Base-by-base conservation (phyloP, 2,797 vertebrate genomes). In the Peromyscus attwateri region DNA sequence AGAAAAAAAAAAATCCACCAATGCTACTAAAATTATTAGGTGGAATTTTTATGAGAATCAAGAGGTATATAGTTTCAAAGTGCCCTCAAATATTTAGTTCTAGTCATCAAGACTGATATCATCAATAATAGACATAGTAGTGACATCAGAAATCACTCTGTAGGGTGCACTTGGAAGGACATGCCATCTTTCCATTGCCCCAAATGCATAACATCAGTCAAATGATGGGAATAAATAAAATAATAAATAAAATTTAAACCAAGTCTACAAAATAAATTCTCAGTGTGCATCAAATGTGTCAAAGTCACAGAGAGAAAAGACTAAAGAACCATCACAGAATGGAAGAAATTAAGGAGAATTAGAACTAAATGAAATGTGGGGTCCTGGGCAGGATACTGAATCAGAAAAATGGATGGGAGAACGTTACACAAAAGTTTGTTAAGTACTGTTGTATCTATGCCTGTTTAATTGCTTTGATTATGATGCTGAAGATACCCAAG, bases 31-130 rank as follows among this genome's bases (percentile, higher is more conserved):
- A 96, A 87, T 23, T 75, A 87, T 52, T 29, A 14, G 37, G 37
- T 96, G 16, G 84, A 92, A 71, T 91, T 80, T 91, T 91, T 23
- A 92, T 70, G 14, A 95, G 17, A 93, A 89, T 76, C 46, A 81
- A 88, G 43, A 79, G 57, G 70, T 34, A 1, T 5, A 31, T 79
- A 79, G 27, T 83, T 87, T 52, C 37, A 40, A 96, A 46, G 2
- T 90, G 21, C 17, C 9, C 19, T 31, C 55, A 46, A 80, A 77
- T 85, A 76, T 34, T 89, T 89, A 87, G 3, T 76, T 2, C 11
- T 57, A 57, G 14, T 37, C 21, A 37, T 92, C 31, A 37, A 71
- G 71, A 17, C 71, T 87, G 88, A 46, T 10, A 68, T 60, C 25
- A 29, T 1, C 5, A 79, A n/a, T 40, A 80, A 57, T 70, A 80